These are phyloP conservation scores for Nebria brevicollis DNA, from an alignment of 2,888 invertebrate genomes.

Conservation along the genomic window DNA sequence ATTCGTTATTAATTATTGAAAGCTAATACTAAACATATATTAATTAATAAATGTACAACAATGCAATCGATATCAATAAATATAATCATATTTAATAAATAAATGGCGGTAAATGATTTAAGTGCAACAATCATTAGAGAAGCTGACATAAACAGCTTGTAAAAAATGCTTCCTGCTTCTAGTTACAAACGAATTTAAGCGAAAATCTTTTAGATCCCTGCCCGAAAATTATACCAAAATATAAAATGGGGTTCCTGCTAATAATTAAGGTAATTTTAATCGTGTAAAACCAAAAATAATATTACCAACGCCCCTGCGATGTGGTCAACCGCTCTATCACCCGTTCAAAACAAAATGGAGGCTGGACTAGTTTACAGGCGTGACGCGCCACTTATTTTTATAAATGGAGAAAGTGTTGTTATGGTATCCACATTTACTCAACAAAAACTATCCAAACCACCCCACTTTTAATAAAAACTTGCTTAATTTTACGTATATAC, in stretches of 20 bases:
- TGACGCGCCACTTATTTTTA: constrained; percentile 50
- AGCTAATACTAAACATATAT: not conserved
- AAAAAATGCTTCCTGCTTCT: not conserved
- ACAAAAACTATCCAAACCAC: not conserved
- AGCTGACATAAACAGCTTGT: not conserved
- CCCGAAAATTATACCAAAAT: not conserved
- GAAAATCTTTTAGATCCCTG: not conserved
- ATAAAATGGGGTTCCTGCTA: not conserved
- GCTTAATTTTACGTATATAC: not conserved
- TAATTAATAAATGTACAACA: not conserved
- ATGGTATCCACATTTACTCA: not conserved
- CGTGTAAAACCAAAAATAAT: constrained; percentile 24
- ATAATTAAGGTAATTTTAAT: not conserved
- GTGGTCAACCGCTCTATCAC: constrained; percentile 62
- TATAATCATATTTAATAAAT: not conserved
- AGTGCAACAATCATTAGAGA: not conserved
- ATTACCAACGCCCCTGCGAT: constrained; percentile 61
- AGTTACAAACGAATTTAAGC: not conserved
- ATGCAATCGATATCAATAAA: too few relatives aligned
- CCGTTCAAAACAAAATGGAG: constrained; percentile 59
- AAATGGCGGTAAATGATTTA: not conserved
- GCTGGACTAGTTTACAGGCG: constrained; percentile 61
- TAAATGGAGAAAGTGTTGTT: constrained; percentile 40
- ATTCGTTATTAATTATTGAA: not conserved
- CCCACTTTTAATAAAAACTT: not conserved